Evolutionary conservation across 2,888 invertebrate genomes (phyloP).

Genomic region (Diplolepis rosae): DNA sequence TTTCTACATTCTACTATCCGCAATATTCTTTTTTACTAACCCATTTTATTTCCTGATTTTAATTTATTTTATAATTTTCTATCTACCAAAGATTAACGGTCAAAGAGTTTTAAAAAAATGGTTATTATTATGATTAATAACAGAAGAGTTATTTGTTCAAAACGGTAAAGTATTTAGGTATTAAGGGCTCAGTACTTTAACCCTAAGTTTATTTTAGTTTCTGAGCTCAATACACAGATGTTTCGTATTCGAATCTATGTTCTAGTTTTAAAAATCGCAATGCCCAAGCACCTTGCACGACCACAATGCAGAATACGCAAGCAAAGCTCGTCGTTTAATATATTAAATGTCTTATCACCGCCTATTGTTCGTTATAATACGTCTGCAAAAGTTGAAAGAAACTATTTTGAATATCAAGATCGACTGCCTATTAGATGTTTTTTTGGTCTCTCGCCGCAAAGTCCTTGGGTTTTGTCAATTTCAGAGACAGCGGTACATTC

Average conservation of each 20-base stretch:
- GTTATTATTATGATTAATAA: not conserved
- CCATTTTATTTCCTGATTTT: too few species aligned
- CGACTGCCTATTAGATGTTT: conserved; percentile 30
- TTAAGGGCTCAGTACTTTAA: not conserved
- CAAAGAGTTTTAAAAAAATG: not conserved
- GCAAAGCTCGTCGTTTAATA: conserved; percentile 30
- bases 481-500: conserved; percentile 70
- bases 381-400: conserved; percentile 48
- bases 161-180: not conserved
- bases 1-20: not conserved
- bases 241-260: conserved; percentile 1
- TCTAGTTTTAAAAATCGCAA: conserved; percentile 47
- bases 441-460: conserved; percentile 59
- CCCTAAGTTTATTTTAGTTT: not conserved
- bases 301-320: conserved; percentile 60
- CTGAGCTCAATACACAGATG: not conserved
- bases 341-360: conserved; percentile 54
- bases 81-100: conserved; percentile 1
- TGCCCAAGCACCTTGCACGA: conserved; percentile 68
- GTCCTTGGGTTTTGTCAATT: conserved; percentile 70
- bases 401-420: conserved; percentile 6
- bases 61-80: not conserved
- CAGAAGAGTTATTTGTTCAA: too few species aligned
- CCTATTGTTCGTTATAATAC: conserved; percentile 60
- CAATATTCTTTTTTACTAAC: not conserved